Base-by-base conservation (phyloP, 2,797 vertebrate genomes). In the Salmo trutta region DNA sequence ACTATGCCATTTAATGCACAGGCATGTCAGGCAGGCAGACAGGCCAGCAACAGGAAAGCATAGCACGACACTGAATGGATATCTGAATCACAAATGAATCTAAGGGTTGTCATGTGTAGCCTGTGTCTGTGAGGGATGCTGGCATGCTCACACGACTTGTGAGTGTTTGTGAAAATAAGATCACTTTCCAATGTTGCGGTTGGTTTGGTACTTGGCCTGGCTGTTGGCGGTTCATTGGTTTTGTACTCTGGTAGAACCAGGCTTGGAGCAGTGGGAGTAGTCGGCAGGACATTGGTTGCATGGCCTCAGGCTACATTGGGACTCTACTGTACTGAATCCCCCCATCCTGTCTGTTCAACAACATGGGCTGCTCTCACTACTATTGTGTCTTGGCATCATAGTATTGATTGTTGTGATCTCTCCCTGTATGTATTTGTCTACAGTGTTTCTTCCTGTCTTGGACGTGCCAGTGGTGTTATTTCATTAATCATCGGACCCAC, bases 401-500 rank as follows among this genome's bases (percentile, higher is more conserved):
- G 41, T 47, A 47, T 47, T 47, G 41, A 47, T 47, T 47, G 21
- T 17, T 16, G 56, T 66, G 72, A 47, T 10, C 41, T 47, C 1
- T 12, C 41, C 41, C 41, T 15, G 6, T 31, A 27, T 3, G 15
- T 29, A 27, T 47, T 53, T 72, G 65, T 67, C 3, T 33, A 16
- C 27, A 29, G 24, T 29, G 21, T 31, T 67, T 31, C 65, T 29
- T 67, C 24, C 29, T 16, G 65, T 12, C 41, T 47, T 47, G 41
- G 41, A 47, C 2, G 41, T 47, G 41, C 41, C 41, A 47, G 41
- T 47, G 41, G 2, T 47, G 29, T 29, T 56, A 79, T 77, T 66
- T 19, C 75, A 68, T 15, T 77, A 79, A 73, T 67, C 19, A 47
- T 54, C 21, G 71, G 52, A 54, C 51, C 71, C 54, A 4, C 14